Evolutionary conservation across 92 coral and sea anemone genomes (phyloP).

Genomic region (Hydrozoanthus gracilis): DNA sequence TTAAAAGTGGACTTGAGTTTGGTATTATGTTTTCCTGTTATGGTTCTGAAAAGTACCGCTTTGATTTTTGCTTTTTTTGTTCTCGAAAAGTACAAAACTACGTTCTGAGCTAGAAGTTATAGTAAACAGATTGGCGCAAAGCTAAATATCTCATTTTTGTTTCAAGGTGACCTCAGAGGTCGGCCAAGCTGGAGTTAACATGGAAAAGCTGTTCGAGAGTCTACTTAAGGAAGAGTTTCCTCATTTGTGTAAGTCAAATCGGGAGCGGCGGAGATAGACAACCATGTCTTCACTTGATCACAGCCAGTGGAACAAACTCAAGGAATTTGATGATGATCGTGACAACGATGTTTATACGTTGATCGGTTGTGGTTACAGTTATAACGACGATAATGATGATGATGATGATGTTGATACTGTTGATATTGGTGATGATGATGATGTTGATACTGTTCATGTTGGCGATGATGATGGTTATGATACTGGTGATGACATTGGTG

Average conservation of each 20-base stretch:
- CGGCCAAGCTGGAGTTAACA: constrained; percentile 7
- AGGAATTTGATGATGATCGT: too few relatives aligned
- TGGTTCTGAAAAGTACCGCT: not conserved
- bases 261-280: constrained; percentile 10
- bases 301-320: too few relatives aligned
- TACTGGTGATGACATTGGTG: not conserved
- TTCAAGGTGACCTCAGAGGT: constrained; percentile 30
- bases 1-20: too few relatives aligned
- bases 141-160: not conserved
- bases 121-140: not conserved
- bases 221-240: constrained; percentile 24
- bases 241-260: not conserved
- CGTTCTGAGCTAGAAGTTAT: not conserved
- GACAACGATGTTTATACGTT: too few relatives aligned
- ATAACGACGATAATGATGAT: too few relatives aligned
- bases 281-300: not conserved
- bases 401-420: too few relatives aligned
- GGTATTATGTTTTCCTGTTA: too few relatives aligned
- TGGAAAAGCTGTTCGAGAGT: not conserved
- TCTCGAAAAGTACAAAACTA: not conserved
- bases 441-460: not conserved
- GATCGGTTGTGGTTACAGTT: too few relatives aligned
- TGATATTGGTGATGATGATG: too few relatives aligned
- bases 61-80: not conserved
- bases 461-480: not conserved